A percentile compares a stretch with the other conserved stretches of the same genome.
Evolutionary conservation across 2,888 invertebrate species (phyloP).

Genomic region (Gasteruption jaculator): DNA sequence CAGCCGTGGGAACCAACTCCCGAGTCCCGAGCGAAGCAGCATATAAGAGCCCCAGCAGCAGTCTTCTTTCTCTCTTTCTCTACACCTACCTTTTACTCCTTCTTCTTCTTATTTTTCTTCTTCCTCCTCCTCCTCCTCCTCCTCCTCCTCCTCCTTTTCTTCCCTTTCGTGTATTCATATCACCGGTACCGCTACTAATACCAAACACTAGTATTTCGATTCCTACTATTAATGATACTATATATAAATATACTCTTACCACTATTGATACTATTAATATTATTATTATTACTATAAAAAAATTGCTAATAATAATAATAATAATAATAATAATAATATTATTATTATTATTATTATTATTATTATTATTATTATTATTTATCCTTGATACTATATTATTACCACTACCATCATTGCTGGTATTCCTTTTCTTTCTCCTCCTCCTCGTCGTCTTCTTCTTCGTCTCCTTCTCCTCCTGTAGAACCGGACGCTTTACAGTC

Average conservation of each 20-base stretch:
- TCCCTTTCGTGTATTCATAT: slow-evolving; percentile 5
- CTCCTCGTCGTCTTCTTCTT: slow-evolving; percentile 13
- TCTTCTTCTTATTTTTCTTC: slow-evolving; percentile 10
- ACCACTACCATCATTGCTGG: no score
- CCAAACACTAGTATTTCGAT: no score
- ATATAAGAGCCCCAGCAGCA: slow-evolving; percentile 15
- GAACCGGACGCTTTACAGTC: slow-evolving; percentile 23
- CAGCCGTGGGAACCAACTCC: slow-evolving; percentile 48
- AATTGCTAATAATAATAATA: no score
- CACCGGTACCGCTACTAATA: slow-evolving; percentile 7
- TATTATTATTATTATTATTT: no score
- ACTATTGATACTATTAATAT: no score
- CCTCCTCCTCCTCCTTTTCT: slow-evolving; percentile 11
- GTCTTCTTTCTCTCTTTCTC: slow-evolving; percentile 24
- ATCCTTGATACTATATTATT: no score
- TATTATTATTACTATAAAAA: no score
- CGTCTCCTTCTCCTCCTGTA: slow-evolving; percentile 20
- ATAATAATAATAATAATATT: no score
- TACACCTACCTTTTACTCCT: slow-evolving; percentile 11
- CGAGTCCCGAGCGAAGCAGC: slow-evolving; percentile 31
- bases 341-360: no score
- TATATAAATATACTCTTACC: no score
- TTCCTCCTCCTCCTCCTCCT: slow-evolving; percentile 9
- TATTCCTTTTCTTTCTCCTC: slow-evolving; percentile 13
- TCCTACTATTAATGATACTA: no score